phyloP scores from a whole-genome alignment of 2,888 invertebrate genomes.

The Geotrupes spiniger region DNA sequence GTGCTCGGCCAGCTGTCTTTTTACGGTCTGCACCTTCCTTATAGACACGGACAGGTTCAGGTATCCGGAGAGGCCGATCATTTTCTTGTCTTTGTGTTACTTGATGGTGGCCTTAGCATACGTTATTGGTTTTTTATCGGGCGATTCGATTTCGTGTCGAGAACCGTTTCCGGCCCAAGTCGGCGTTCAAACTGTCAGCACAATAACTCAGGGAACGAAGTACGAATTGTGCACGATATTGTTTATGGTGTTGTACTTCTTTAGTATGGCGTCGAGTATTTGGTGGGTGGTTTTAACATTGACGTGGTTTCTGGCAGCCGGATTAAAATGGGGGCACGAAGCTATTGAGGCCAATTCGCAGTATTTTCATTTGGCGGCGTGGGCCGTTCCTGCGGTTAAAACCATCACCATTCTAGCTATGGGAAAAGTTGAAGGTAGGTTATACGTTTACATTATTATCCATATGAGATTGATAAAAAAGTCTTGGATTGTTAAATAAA shows the following conservation, averaged over 20 bases:
- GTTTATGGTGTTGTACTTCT: conserved; percentile 95
- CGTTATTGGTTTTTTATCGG: conserved; percentile 79
- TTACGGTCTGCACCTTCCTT: conserved; percentile 89
- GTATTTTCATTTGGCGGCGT: conserved; percentile 96
- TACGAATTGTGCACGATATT: conserved; percentile 86
- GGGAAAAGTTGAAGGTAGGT: conserved; percentile 91
- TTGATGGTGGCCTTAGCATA: conserved; percentile 92
- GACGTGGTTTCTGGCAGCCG: conserved; percentile 96
- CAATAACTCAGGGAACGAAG: conserved; percentile 85
- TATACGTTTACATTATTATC: conserved; percentile 10
- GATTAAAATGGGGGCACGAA: conserved; percentile 97
- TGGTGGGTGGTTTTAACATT: conserved; percentile 97
- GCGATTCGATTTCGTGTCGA: conserved; percentile 79
- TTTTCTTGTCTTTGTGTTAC: conserved; percentile 95
- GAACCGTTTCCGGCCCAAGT: conserved; percentile 75
- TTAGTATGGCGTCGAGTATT: conserved; percentile 93
- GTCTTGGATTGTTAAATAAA: no score
- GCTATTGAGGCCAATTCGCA: conserved; percentile 96
- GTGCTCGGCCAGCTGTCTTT: conserved; percentile 87
- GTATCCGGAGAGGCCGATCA: conserved; percentile 97
- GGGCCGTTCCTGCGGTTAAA: conserved; percentile 95
- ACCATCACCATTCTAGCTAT: conserved; percentile 93
- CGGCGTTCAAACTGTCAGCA: conserved; percentile 72
- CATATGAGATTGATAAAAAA: no score
- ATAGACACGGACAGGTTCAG: conserved; percentile 94